These are phyloP conservation scores for Mylabris sibirica DNA, from an alignment of 2,888 invertebrate genomes.

Conservation along the genomic window DNA sequence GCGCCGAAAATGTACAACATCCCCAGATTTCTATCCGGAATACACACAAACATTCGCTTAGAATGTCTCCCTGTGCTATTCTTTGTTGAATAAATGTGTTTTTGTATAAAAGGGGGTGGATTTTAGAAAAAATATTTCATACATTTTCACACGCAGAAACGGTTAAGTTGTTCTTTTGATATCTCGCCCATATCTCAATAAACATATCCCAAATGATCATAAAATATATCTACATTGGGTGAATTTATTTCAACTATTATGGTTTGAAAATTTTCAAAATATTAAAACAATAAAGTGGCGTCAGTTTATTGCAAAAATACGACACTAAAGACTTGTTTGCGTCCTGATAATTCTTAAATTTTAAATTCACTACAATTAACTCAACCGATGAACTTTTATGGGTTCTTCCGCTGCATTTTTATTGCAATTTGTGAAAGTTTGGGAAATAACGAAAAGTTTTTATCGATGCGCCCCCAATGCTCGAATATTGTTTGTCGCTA, in stretches of 20 bases:
- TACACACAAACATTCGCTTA: neutral
- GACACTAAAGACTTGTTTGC: neutral
- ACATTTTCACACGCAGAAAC: slow-evolving; percentile 2
- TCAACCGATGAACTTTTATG: neutral
- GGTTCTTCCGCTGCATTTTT: neutral
- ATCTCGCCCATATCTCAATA: slow-evolving; percentile 24
- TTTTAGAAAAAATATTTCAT: slow-evolving; percentile 3
- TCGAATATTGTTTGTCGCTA: too few relatives aligned
- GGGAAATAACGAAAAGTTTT: too few relatives aligned
- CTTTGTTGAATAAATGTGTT: neutral
- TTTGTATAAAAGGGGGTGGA: neutral
- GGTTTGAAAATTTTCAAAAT: neutral
- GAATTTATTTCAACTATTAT: neutral
- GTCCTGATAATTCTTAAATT: neutral
- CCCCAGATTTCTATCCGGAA: neutral
- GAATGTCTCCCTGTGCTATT: neutral
- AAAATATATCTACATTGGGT: slow-evolving; percentile 18
- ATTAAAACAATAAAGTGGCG: too few relatives aligned
- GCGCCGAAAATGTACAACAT: slow-evolving; percentile 21
- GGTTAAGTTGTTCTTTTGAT: slow-evolving; percentile 22
- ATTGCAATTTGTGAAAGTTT: too few relatives aligned
- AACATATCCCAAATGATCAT: slow-evolving; percentile 18
- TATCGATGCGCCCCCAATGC: too few relatives aligned
- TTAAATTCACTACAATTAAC: neutral
- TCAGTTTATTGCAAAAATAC: too few relatives aligned